Evolutionary conservation across 2,797 vertebrate genomes (phyloP).

Genomic region (Mionectes olivaceus): DNA sequence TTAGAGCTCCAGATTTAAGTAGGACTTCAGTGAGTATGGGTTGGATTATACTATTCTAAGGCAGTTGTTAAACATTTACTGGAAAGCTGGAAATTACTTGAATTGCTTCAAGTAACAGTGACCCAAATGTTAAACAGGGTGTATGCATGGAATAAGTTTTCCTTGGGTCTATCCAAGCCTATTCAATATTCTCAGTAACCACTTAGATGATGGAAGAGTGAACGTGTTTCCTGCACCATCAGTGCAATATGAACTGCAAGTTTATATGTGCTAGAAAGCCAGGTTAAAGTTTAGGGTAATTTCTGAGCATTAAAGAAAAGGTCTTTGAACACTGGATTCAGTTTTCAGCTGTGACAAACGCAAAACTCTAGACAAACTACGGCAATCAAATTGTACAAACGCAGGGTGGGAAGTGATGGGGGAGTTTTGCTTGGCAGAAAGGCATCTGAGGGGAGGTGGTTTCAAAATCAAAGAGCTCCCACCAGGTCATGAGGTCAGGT

Average conservation of each 20-base stretch:
- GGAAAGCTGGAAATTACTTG: not conserved
- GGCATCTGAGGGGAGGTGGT: not conserved
- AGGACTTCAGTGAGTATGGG: not conserved
- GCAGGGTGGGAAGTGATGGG: not conserved
- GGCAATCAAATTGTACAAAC: not conserved
- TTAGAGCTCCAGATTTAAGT: not conserved
- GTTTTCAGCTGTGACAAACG: not conserved
- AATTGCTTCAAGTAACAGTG: not conserved
- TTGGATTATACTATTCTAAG: not conserved
- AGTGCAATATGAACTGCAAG: not conserved
- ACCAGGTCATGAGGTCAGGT: not conserved
- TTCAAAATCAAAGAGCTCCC: not conserved
- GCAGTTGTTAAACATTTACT: not conserved
- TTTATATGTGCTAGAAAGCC: not conserved
- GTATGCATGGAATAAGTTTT: not conserved
- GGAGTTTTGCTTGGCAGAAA: not conserved
- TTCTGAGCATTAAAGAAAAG: not conserved
- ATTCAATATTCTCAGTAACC: not conserved
- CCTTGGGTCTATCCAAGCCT: not conserved
- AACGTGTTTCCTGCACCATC: not conserved
- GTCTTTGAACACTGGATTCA: not conserved
- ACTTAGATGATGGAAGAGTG: not conserved
- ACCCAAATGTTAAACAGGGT: not conserved
- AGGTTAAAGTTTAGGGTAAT: not conserved
- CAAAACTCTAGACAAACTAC: not conserved